Evolutionary conservation across 2,888 invertebrate genomes (phyloP).

Genomic region (Apoda limacodes): DNA sequence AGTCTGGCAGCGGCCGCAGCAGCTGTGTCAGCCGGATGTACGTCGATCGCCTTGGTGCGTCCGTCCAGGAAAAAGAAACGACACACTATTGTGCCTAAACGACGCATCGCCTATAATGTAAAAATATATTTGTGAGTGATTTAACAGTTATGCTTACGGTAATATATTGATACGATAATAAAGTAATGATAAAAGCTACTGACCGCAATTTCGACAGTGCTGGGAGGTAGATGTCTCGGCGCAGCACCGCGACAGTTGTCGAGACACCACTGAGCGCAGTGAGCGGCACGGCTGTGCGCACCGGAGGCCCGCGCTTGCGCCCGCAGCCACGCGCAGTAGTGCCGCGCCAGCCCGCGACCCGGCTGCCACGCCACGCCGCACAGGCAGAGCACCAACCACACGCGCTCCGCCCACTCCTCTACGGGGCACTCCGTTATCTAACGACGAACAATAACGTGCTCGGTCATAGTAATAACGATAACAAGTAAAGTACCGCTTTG

Average conservation of each 20-base stretch:
- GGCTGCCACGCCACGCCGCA: constrained; percentile 95
- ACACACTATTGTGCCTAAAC: constrained; percentile 92
- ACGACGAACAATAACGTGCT: not conserved
- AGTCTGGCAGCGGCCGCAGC: constrained; percentile 90
- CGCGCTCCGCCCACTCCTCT: constrained; percentile 83
- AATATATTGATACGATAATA: too few relatives aligned
- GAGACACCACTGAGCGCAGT: constrained; percentile 94
- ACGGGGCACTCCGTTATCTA: constrained; percentile 89
- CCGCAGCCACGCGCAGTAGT: constrained; percentile 72
- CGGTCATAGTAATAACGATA: not conserved
- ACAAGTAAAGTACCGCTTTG: too few relatives aligned
- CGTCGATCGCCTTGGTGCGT: constrained; percentile 93
- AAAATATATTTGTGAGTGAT: not conserved
- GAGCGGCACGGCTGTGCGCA: constrained; percentile 54
- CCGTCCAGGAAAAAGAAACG: constrained; percentile 96
- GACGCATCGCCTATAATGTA: constrained; percentile 87
- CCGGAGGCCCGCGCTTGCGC: constrained; percentile 24
- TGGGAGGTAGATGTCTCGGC: constrained; percentile 87
- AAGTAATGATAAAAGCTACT: too few relatives aligned
- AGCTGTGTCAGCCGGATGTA: constrained; percentile 94
- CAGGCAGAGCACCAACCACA: constrained; percentile 91
- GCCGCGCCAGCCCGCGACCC: constrained; percentile 83
- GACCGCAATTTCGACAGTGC: constrained; percentile 92
- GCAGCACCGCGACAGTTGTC: constrained; percentile 92
- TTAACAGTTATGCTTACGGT: not conserved